A percentile compares a stretch with the other conserved stretches of the same genome.
Conservation (phyloP, 2,888 invertebrate species). For the Meiosimyza platycephala region DNA sequence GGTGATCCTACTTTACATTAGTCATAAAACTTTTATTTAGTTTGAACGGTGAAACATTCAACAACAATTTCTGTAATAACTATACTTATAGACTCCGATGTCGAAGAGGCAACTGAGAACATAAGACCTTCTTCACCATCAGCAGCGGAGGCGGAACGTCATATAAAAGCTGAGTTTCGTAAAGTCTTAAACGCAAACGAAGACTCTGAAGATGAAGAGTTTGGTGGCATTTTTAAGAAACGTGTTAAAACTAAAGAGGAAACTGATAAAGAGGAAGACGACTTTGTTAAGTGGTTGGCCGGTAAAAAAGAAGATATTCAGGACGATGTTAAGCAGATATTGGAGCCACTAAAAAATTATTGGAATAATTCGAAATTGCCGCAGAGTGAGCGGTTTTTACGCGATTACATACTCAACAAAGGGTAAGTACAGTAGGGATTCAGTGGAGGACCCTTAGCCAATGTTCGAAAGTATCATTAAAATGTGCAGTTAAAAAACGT, state of each 20-base stretch:
- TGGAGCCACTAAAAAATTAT: slow-evolving; percentile 82
- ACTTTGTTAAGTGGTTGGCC: slow-evolving; percentile 83
- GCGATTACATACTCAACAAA: slow-evolving; percentile 92
- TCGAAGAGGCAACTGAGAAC: slow-evolving; percentile 45
- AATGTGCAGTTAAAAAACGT: too few relatives aligned
- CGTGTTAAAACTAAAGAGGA: slow-evolving; percentile 71
- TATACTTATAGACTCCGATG: slow-evolving; percentile 48
- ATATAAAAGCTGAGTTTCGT: slow-evolving; percentile 75
- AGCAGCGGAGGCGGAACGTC: slow-evolving; percentile 76
- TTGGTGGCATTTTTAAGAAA: slow-evolving; percentile 71
- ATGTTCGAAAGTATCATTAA: too few relatives aligned
- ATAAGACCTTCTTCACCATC: slow-evolving; percentile 67
- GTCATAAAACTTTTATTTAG: not conserved
- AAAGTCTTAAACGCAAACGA: slow-evolving; percentile 66
- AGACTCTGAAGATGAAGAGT: slow-evolving; percentile 68
- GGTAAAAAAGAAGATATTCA: slow-evolving; percentile 77
- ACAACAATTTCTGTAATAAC: not conserved
- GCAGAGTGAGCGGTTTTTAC: slow-evolving; percentile 87
- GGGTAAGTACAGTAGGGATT: slow-evolving; percentile 65
- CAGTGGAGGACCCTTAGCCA: too few relatives aligned
- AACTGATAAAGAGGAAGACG: slow-evolving; percentile 70
- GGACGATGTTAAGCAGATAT: slow-evolving; percentile 72
- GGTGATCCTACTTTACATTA: too few relatives aligned
- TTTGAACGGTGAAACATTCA: not conserved
- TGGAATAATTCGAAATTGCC: slow-evolving; percentile 88